phyloP scores from a whole-genome alignment of 2,888 invertebrate genomes.

The Escarpia spicata region DNA sequence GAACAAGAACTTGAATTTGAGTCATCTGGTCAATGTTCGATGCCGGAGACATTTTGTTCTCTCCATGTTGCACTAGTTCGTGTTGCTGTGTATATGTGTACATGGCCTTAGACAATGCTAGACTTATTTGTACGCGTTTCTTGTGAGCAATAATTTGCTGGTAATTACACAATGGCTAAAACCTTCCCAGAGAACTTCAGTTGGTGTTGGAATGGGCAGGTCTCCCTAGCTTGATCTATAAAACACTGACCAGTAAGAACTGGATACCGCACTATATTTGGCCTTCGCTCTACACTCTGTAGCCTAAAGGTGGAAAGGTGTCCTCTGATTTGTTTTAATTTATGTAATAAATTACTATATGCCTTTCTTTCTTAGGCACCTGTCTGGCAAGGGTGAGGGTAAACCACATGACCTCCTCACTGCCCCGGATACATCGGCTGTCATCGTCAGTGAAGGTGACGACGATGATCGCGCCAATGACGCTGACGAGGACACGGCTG shows the following conservation, averaged over 20 bases:
- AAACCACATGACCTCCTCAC: not conserved
- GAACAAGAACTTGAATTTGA: not conserved
- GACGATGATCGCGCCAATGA: not conserved
- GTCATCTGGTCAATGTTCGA: not conserved
- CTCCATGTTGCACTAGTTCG: not conserved
- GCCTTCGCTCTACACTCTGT: not conserved
- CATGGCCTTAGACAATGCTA: not conserved
- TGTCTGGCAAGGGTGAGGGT: not conserved
- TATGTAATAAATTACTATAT: not conserved
- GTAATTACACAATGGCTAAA: not conserved
- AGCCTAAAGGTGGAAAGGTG: not conserved
- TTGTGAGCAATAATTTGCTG: not conserved
- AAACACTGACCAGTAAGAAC: not conserved
- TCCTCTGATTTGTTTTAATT: not conserved
- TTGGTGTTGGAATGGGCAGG: not conserved
- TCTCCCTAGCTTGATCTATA: not conserved
- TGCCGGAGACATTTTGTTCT: not conserved
- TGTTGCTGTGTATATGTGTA: not conserved
- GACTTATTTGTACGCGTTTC: not conserved
- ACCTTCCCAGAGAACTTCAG: not conserved
- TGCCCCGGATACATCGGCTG: not conserved
- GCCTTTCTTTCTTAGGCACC: not conserved
- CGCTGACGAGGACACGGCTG: not conserved
- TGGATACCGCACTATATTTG: not conserved
- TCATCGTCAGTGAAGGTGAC: not conserved